phyloP scores from a whole-genome alignment of 2,113 vertebrate species.

The Anguilla rostrata region DNA sequence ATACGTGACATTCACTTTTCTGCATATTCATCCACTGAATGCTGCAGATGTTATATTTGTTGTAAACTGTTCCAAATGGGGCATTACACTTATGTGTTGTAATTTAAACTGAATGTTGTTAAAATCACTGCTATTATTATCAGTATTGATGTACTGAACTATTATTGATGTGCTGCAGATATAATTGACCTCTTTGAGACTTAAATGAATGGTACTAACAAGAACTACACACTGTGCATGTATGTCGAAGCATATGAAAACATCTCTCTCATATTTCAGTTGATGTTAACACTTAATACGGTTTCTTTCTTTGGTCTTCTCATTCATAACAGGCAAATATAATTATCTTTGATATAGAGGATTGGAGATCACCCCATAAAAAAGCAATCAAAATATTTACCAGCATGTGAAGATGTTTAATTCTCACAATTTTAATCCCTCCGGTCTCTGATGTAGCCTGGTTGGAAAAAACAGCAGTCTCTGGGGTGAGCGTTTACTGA shows the following conservation, averaged over 20 bases:
- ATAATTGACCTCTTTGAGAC: slow-evolving; percentile 28
- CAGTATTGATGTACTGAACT: no score
- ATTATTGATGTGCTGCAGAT: background rate
- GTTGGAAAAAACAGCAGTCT: slow-evolving; percentile 23
- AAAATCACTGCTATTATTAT: no score
- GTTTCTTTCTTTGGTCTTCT: slow-evolving; percentile 51
- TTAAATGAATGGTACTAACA: no score
- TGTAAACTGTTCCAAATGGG: slow-evolving; percentile 19
- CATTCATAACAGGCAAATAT: slow-evolving; percentile 54
- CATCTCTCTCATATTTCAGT: slow-evolving; percentile 55
- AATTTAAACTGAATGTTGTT: no score
- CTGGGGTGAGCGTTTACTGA: slow-evolving; percentile 50
- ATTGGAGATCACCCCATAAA: slow-evolving; percentile 47
- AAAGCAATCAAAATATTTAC: slow-evolving; percentile 64
- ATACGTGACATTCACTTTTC: slow-evolving; percentile 72
- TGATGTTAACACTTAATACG: slow-evolving; percentile 39
- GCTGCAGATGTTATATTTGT: background rate
- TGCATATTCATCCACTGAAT: slow-evolving; percentile 9
- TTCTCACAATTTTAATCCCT: slow-evolving; percentile 47
- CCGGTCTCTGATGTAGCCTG: slow-evolving; percentile 44
- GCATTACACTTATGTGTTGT: background rate
- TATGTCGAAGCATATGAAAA: slow-evolving; percentile 41
- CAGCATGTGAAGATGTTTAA: slow-evolving; percentile 36
- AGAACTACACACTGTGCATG: slow-evolving; percentile 15
- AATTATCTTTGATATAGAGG: slow-evolving; percentile 58